A percentile compares a stretch with the other conserved stretches of the same genome.
These are phyloP conservation scores for Drosophila santomea DNA, from an alignment of 1,140 invertebrate genomes.

Conservation along the genomic window DNA sequence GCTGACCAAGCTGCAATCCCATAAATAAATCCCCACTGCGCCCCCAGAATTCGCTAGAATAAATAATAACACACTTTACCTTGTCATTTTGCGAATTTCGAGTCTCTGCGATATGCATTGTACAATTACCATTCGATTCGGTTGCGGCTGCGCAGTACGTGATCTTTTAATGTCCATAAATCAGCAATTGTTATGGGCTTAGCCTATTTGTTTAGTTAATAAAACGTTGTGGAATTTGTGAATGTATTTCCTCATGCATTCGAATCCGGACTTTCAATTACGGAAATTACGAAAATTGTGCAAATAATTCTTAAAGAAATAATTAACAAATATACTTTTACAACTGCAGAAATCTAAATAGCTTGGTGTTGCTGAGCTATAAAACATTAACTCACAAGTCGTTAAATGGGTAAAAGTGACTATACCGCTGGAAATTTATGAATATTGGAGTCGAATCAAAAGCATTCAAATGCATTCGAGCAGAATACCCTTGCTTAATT, in stretches of 20 bases:
- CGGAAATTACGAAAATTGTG: no score
- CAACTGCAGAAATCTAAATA: no score
- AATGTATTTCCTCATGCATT: not conserved
- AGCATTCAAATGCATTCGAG: constrained; percentile 8
- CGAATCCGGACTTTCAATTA: no score
- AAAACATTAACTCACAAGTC: not conserved
- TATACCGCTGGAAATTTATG: not conserved
- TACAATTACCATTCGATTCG: constrained; percentile 15
- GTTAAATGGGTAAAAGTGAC: not conserved
- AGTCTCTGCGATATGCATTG: constrained; percentile 13
- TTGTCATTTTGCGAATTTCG: constrained; percentile 37
- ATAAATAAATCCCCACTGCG: constrained; percentile 22
- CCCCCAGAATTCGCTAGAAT: constrained; percentile 39
- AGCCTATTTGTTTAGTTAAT: not conserved
- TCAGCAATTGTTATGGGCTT: constrained; percentile 19
- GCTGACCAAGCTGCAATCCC: not conserved
- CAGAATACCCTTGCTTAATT: constrained; percentile 33
- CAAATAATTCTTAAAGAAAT: no score
- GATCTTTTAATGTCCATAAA: constrained; percentile 33
- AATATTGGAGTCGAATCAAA: constrained; percentile 5
- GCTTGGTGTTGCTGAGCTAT: not conserved
- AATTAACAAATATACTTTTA: no score
- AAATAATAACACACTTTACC: constrained; percentile 45
- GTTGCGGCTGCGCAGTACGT: constrained; percentile 11
- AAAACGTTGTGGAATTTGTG: not conserved